Conservation (phyloP, 2,888 invertebrate genomes). For the Drosophila villosipedis region DNA sequence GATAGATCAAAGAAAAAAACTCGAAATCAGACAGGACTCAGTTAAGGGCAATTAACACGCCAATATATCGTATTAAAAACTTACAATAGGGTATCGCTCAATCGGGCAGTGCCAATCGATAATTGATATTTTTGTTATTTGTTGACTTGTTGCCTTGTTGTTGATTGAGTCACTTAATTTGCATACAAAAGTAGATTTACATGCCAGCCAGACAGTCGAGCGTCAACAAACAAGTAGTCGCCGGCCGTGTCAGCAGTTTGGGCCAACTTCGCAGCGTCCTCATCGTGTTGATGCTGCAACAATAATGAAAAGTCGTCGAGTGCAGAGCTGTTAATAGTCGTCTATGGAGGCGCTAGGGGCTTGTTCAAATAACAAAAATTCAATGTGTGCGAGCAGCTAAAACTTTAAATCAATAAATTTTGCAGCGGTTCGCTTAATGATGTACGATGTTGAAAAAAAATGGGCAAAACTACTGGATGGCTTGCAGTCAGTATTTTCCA, state of each 20-base stretch:
- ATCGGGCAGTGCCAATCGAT: not conserved
- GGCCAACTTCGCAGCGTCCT: constrained; percentile 20
- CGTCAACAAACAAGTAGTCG: constrained; percentile 46
- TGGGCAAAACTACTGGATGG: constrained; percentile 41
- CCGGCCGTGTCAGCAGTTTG: constrained; percentile 22
- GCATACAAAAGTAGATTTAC: constrained; percentile 82
- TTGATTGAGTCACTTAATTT: constrained; percentile 82
- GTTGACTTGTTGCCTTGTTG: constrained; percentile 42
- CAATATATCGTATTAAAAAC: not conserved
- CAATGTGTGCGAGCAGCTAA: constrained; percentile 60
- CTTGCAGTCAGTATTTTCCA: constrained; percentile 62
- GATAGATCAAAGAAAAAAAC: not conserved
- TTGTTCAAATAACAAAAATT: constrained; percentile 57
- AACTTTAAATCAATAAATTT: constrained; percentile 76
- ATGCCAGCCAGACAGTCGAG: constrained; percentile 59
- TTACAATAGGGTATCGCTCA: constrained; percentile 19
- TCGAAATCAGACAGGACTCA: not conserved
- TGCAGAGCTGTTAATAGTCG: constrained; percentile 64
- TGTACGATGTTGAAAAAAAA: constrained; percentile 15
- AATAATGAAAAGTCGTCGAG: constrained; percentile 53
- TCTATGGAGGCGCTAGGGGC: constrained; percentile 65
- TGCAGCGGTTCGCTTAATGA: constrained; percentile 56
- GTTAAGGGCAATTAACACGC: not conserved
- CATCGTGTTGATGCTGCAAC: constrained; percentile 44
- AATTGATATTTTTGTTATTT: constrained; percentile 22